These are phyloP conservation scores for Desmodus rotundus DNA, from an alignment of 2,113 vertebrate genomes.

Conservation along the genomic window DNA sequence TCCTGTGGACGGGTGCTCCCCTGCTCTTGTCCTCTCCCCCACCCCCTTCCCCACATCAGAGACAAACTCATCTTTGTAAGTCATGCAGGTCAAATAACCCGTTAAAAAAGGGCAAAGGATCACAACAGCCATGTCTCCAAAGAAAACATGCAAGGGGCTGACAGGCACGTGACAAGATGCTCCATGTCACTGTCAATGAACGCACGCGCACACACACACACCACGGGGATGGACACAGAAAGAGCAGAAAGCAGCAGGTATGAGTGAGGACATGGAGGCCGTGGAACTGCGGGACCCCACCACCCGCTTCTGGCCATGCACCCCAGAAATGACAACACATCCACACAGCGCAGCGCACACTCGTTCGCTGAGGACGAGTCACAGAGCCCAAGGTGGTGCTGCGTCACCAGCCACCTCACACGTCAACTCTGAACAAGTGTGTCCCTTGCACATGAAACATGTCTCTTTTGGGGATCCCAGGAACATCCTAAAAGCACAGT, in stretches of 20 bases:
- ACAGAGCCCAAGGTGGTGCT: rapidly evolving
- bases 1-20: rapidly evolving
- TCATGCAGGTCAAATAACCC: not conserved
- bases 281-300: not conserved
- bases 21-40: no score
- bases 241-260: no score
- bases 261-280: rapidly evolving
- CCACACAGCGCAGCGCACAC: rapidly evolving
- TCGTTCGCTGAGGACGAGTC: rapidly evolving
- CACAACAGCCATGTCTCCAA: not conserved
- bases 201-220: rapidly evolving
- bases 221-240: rapidly evolving
- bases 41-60: not conserved
- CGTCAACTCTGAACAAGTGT: rapidly evolving
- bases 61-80: not conserved
- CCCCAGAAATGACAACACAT: rapidly evolving
- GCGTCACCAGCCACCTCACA: rapidly evolving
- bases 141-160: not conserved
- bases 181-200: rapidly evolving
- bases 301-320: rapidly evolving
- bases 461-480: not conserved
- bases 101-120: not conserved
- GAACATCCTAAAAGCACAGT: no score
- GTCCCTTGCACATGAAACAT: rapidly evolving
- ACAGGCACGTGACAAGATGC: rapidly evolving